phyloP scores from a whole-genome alignment of 2,797 vertebrate species.

The Anomalospiza imberbis region DNA sequence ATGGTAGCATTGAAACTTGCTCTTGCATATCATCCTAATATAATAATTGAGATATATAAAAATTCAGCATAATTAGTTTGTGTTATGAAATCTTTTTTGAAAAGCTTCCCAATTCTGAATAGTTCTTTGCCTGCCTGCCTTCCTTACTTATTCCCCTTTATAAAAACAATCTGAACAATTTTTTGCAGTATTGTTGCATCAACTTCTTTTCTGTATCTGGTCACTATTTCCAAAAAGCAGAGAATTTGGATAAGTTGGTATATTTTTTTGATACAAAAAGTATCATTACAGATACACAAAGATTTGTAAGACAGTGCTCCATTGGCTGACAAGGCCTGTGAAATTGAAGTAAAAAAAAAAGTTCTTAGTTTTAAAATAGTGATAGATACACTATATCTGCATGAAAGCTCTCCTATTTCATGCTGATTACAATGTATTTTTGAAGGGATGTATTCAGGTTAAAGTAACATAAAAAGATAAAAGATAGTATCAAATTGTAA shows the following conservation, averaged over 20 bases:
- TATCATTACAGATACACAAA: neutral
- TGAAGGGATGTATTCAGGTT: neutral
- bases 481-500: neutral
- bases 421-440: neutral
- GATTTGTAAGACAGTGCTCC: accelerated
- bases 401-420: neutral
- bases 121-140: neutral
- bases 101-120: neutral
- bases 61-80: neutral
- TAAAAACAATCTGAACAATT: neutral
- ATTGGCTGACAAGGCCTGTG: neutral
- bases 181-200: neutral
- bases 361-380: neutral
- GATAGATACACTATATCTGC: neutral
- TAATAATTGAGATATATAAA: neutral
- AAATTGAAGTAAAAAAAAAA: neutral
- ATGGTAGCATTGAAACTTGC: neutral
- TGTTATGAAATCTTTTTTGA: neutral
- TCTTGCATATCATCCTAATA: neutral
- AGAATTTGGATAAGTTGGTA: accelerated
- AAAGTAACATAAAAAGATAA: neutral
- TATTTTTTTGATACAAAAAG: neutral
- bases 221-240: neutral
- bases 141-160: neutral
- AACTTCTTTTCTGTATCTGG: neutral